Evolutionary conservation across 2,888 invertebrate genomes (phyloP).

Genomic region (Hyposoter didymator): DNA sequence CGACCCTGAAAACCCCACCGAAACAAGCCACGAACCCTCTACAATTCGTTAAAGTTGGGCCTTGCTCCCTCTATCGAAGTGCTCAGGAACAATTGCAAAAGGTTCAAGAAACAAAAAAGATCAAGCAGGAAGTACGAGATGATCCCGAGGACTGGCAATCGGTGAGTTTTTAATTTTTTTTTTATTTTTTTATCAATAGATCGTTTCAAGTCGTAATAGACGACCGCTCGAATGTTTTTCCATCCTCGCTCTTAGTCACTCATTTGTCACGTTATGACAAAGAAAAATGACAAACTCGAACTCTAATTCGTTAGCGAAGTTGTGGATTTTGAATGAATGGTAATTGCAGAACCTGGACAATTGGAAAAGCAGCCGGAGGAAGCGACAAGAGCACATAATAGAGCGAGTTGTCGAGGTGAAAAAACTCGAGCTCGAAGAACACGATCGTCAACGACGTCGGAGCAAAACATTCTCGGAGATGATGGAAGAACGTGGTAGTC

Average conservation of each 20-base stretch:
- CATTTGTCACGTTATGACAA: not conserved
- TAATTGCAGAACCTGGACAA: slow-evolving; percentile 92
- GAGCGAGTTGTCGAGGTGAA: slow-evolving; percentile 96
- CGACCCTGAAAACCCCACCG: slow-evolving; percentile 87
- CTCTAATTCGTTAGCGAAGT: too few relatives aligned
- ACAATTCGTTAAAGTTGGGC: slow-evolving; percentile 95
- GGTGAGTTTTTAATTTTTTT: slow-evolving; percentile 88
- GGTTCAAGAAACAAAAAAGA: slow-evolving; percentile 93
- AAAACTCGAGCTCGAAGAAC: slow-evolving; percentile 92
- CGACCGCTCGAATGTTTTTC: not conserved
- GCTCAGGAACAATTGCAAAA: slow-evolving; percentile 94
- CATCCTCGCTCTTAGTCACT: not conserved
- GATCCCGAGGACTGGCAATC: slow-evolving; percentile 97
- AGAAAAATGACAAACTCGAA: not conserved
- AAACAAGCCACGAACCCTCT: slow-evolving; percentile 94
- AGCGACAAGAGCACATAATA: slow-evolving; percentile 95
- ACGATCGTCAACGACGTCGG: slow-evolving; percentile 89
- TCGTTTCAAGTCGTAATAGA: not conserved
- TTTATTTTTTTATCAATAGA: not conserved
- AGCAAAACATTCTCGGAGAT: slow-evolving; percentile 98
- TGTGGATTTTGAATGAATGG: not conserved
- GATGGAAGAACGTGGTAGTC: slow-evolving; percentile 91
- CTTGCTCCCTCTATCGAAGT: slow-evolving; percentile 93
- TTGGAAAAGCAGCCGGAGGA: slow-evolving; percentile 97
- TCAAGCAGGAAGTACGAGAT: slow-evolving; percentile 92